Base-by-base conservation (phyloP, 2,888 invertebrate genomes). In the Helleia helle region DNA sequence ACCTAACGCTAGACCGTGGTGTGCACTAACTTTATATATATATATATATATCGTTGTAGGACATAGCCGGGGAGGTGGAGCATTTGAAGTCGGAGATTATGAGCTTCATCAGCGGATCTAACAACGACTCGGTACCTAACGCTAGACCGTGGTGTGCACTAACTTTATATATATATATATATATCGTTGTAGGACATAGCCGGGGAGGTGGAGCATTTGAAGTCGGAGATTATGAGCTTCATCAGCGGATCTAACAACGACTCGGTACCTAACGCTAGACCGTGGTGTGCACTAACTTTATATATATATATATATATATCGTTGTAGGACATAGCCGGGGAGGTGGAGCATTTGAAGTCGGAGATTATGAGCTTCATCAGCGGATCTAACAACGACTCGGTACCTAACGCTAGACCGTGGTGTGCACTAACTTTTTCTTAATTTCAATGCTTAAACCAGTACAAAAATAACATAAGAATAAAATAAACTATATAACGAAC, bases 371-470 rank as follows among this genome's bases (percentile, higher is more conserved):
- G 71, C 42, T 79, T 80, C 39, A 46, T 83, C 29, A 74, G 68
- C 64, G 71, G 54, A 38, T 73, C 76, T 17, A 83, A 75, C 56
- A 70, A 79, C 44, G 83, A 84, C 48, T 83, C 83, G 83, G 83
- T 84, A 81, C 8, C 8, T 26, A 27, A 3, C 13, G 2, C n/a
- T 26, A 9, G 26, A 9, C n/a, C n/a, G n/a, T n/a, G n/a, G n/a
- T n/a, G n/a, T 26, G 9, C 9, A n/a, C 9, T 26, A 9, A 18
- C 18, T 18, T 4, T 18, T 6, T 4, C 6, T 18, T n/a, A n/a
- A n/a, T n/a, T n/a, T n/a, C n/a, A n/a, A 18, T 18, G 3, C 6
- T 6, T n/a, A n/a, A n/a, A n/a, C n/a, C n/a, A n/a, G n/a, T n/a
- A n/a, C n/a, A n/a, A n/a, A n/a, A n/a, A n/a, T n/a, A n/a, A n/a